Percentiles rank a stretch among this genome's conserved stretches.
Evolutionary conservation across 2,888 invertebrate species (phyloP).

Genomic region (Sarcophaga subvicina): DNA sequence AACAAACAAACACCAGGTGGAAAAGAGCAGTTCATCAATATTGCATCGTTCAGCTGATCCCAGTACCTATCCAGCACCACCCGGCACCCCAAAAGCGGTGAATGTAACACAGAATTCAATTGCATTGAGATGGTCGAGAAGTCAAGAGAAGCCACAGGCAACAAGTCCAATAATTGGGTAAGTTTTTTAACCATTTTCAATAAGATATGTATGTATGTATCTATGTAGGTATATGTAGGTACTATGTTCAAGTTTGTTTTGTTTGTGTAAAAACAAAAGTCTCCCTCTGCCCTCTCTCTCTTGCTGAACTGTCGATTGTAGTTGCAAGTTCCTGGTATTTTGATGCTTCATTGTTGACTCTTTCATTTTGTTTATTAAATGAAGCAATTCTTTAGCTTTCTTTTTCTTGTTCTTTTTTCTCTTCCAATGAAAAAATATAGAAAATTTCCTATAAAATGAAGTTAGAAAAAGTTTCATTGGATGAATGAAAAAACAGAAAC

Average conservation of each 20-base stretch:
- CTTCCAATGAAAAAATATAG: neutral
- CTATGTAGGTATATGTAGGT: no score
- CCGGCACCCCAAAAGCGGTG: conserved; percentile 86
- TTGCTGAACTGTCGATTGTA: no score
- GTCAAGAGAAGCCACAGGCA: conserved; percentile 83
- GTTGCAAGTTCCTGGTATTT: neutral
- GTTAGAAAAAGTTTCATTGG: no score
- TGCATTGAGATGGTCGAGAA: conserved; percentile 85
- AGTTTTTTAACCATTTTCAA: conserved; percentile 69
- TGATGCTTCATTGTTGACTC: neutral
- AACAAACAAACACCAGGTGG: conserved; percentile 76
- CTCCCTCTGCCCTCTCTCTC: neutral
- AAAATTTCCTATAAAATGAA: neutral
- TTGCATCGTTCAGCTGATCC: conserved; percentile 89
- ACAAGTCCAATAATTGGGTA: conserved; percentile 81
- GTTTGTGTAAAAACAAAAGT: neutral
- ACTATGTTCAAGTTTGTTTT: neutral
- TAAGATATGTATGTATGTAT: neutral
- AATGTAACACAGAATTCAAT: conserved; percentile 87
- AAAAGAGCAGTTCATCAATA: conserved; percentile 82
- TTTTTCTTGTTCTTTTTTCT: neutral
- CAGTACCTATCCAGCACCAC: conserved; percentile 87
- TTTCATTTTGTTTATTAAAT: neutral
- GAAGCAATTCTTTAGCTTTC: neutral
- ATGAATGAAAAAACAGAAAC: no score